These are phyloP conservation scores for Hylomyscus alleni DNA, from an alignment of 2,797 vertebrate species.

Conservation along the genomic window DNA sequence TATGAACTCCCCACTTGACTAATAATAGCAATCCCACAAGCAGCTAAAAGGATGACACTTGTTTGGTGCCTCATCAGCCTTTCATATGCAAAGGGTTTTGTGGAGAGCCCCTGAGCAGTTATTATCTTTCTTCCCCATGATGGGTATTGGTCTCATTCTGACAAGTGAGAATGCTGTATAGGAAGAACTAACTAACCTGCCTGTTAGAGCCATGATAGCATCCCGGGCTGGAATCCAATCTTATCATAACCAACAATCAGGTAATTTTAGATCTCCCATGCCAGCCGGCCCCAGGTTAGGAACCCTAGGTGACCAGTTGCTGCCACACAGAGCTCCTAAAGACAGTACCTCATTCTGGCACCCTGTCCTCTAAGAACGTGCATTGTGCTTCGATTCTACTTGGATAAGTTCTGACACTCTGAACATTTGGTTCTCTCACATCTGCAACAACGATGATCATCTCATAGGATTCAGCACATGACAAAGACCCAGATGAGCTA, in stretches of 20 bases:
- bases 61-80: background rate
- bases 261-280: background rate
- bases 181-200: background rate
- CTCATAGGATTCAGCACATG: background rate
- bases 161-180: background rate
- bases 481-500: background rate
- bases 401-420: background rate
- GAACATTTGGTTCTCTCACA: background rate
- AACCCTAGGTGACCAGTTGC: background rate
- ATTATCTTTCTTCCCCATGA: background rate
- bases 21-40: background rate
- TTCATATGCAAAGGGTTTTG: background rate
- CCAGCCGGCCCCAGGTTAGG: background rate
- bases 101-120: background rate
- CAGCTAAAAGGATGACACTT: background rate
- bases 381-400: background rate
- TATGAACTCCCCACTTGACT: background rate
- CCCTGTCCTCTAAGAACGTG: background rate
- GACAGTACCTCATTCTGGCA: background rate
- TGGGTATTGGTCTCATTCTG: background rate
- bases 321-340: background rate
- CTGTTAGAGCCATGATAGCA: background rate
- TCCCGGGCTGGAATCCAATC: background rate
- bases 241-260: background rate
- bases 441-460: background rate